Evolutionary conservation across 2,888 invertebrate genomes (phyloP).

Genomic region (Luperina testacea): DNA sequence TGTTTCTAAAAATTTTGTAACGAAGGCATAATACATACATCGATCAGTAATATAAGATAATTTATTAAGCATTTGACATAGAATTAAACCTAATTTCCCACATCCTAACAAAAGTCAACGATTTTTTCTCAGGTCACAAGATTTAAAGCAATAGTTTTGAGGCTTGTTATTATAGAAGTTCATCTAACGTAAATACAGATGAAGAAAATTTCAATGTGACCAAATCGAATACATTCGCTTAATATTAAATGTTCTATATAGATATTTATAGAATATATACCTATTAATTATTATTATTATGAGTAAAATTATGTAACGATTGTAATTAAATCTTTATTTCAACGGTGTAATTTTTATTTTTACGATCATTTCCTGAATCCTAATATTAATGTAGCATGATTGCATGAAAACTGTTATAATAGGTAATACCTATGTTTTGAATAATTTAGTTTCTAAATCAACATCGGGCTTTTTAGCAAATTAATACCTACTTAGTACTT

Average conservation of each 20-base stretch:
- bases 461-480: conserved; percentile 3
- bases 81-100: conserved; percentile 67
- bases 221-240: conserved; percentile 90
- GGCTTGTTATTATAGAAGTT: conserved; percentile 64
- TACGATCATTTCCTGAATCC: conserved; percentile 33
- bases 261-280: conserved; percentile 89
- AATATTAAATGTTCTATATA: conserved; percentile 89
- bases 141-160: conserved; percentile 66
- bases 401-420: not conserved
- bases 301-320: conserved; percentile 89
- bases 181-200: conserved; percentile 60
- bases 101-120: conserved; percentile 51
- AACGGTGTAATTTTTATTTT: conserved; percentile 80
- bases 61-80: conserved; percentile 71
- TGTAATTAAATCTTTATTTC: conserved; percentile 90
- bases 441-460: not conserved
- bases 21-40: conserved; percentile 64
- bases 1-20: conserved; percentile 58
- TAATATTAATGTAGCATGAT: not conserved
- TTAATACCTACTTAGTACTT: not conserved
- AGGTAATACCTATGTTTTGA: not conserved
- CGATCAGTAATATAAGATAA: conserved; percentile 73
- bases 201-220: conserved; percentile 81
- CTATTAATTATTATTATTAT: conserved; percentile 88
- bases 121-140: conserved; percentile 65